These are phyloP conservation scores for Orchestia grillus DNA, from an alignment of 1,140 invertebrate genomes.

Conservation along the genomic window DNA sequence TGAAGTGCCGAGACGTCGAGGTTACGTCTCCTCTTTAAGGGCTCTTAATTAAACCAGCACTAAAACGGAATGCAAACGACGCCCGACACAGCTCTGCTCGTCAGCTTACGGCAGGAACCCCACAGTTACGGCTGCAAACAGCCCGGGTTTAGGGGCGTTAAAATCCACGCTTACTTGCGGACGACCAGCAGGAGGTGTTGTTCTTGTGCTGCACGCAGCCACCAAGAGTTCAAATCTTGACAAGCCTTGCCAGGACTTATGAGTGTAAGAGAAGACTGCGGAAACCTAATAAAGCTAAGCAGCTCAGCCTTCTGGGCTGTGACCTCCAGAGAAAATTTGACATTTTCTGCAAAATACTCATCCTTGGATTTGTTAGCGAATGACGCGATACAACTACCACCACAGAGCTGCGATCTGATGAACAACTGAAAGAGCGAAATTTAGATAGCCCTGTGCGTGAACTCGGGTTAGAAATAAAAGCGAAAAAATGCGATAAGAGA, in stretches of 20 bases:
- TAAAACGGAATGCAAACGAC: constrained; percentile 39
- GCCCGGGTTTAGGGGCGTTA: neutral
- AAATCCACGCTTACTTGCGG: neutral
- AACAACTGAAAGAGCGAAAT: too few relatives aligned
- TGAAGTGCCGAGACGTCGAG: constrained; percentile 19
- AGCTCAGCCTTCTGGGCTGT: neutral
- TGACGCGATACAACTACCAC: neutral
- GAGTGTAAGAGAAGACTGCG: neutral
- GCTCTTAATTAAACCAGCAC: constrained; percentile 55
- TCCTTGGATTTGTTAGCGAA: neutral
- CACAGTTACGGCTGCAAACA: neutral
- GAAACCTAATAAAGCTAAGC: neutral
- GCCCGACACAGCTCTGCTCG: neutral
- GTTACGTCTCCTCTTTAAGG: constrained; percentile 50
- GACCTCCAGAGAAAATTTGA: neutral
- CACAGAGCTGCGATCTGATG: too few relatives aligned
- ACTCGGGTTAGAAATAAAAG: too few relatives aligned
- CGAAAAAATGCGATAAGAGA: too few relatives aligned
- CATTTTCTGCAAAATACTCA: neutral
- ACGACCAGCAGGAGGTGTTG: neutral
- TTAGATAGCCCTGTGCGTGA: too few relatives aligned
- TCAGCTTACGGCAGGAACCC: neutral
- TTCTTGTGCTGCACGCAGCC: neutral
- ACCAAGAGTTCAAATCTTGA: neutral
- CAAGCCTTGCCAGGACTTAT: neutral